A percentile compares a stretch with the other conserved stretches of the same genome.
These are phyloP conservation scores for Dicyrtoma fusca DNA, from an alignment of 2,888 invertebrate species.

Conservation along the genomic window DNA sequence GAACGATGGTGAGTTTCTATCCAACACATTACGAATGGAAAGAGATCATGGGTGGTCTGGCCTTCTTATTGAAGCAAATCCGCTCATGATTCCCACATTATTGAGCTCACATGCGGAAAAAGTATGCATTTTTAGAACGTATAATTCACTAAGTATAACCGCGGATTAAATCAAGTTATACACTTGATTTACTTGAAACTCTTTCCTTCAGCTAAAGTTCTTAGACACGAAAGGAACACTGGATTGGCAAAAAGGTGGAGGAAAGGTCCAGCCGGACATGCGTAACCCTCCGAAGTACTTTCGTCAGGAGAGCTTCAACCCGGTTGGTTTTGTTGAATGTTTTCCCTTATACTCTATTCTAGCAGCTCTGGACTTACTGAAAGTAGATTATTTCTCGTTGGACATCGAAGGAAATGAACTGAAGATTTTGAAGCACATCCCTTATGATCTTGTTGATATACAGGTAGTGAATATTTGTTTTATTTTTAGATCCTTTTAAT, in stretches of 20 bases:
- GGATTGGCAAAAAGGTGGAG: background rate
- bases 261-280: background rate
- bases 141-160: no score
- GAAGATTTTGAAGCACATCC: background rate
- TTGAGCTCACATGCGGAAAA: background rate
- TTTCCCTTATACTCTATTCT: background rate
- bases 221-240: background rate
- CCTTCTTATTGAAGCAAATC: slow-evolving; percentile 12
- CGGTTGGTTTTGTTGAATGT: slow-evolving; percentile 4
- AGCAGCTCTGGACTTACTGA: background rate
- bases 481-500: background rate
- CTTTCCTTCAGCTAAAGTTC: background rate
- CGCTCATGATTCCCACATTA: background rate
- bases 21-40: slow-evolving; percentile 10
- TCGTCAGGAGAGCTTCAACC: background rate
- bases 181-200: background rate
- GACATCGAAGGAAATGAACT: background rate
- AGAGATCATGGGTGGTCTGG: background rate
- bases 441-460: background rate
- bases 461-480: background rate
- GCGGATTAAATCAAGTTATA: background rate
- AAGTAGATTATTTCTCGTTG: background rate
- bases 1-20: slow-evolving; percentile 8
- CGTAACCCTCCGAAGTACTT: background rate
- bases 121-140: background rate